A percentile compares a stretch with the other conserved stretches of the same genome.
Conservation (phyloP, 2,888 invertebrate genomes). For the Apeira syringaria region DNA sequence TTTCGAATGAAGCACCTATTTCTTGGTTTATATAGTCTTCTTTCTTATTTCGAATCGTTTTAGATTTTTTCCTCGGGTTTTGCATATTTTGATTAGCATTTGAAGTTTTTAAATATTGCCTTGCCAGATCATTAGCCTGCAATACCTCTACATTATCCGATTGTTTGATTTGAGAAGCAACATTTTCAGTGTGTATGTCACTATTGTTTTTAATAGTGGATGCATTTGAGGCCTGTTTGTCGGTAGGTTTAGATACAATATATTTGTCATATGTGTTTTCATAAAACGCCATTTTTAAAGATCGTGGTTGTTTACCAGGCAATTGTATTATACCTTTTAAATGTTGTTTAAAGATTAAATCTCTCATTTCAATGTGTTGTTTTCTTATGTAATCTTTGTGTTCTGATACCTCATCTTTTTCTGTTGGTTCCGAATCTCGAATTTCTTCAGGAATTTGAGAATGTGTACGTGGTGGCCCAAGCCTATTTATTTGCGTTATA, state of each 20-base stretch:
- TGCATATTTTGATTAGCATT: conserved; percentile 1
- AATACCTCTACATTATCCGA: background rate
- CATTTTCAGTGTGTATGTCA: background rate
- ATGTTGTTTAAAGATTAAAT: conserved; percentile 3
- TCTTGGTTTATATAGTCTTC: background rate
- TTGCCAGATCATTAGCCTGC: background rate
- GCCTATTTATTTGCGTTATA: background rate
- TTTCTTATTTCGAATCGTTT: background rate
- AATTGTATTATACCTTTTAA: conserved; percentile 5
- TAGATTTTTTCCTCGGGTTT: background rate
- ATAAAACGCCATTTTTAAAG: background rate
- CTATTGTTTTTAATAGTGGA: background rate
- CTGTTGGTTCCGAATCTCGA: background rate
- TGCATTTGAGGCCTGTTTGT: background rate
- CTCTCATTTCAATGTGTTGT: conserved; percentile 2
- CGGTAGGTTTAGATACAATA: background rate
- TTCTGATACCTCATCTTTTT: background rate
- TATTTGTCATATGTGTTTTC: background rate
- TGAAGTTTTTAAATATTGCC: conserved; percentile 2
- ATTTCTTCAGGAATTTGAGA: background rate
- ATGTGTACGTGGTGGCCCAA: background rate
- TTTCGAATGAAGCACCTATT: background rate
- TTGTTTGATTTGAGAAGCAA: background rate
- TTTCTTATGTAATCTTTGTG: background rate
- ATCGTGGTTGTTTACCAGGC: conserved; percentile 2